Evolutionary conservation across 2,797 vertebrate species (phyloP).

Genomic region (Enteromius afrohamiltoni): DNA sequence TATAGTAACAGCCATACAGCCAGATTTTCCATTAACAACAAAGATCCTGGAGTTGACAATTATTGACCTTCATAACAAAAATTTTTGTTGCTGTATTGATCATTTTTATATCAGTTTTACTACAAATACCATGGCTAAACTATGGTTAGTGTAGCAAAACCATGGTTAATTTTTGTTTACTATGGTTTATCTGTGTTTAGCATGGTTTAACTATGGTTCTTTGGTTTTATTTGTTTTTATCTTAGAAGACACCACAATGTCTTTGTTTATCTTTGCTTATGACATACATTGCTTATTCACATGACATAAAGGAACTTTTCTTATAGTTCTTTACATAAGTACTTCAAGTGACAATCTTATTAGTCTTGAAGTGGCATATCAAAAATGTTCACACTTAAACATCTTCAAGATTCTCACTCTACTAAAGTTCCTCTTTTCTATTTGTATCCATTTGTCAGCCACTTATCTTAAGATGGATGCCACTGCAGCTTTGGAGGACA

Average conservation of each 20-base stretch:
- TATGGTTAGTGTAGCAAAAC: neutral
- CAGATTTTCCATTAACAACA: neutral
- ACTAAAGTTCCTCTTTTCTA: constrained; percentile 30
- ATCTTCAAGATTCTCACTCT: constrained; percentile 47
- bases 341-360: constrained; percentile 35
- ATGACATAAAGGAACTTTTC: neutral
- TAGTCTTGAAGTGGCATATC: constrained; percentile 46
- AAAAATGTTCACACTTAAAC: constrained; percentile 50
- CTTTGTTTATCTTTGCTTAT: neutral
- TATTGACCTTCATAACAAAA: neutral
- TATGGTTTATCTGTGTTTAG: neutral
- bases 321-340: constrained; percentile 11
- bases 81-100: neutral
- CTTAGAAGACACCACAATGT: neutral
- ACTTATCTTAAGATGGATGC: constrained; percentile 65
- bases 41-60: neutral
- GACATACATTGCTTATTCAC: neutral
- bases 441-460: constrained; percentile 62
- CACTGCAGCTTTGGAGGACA: constrained; percentile 53
- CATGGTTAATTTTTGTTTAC: neutral
- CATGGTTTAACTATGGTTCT: neutral
- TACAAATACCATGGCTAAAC: neutral
- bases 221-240: neutral
- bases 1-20: neutral
- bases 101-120: neutral